These are phyloP conservation scores for Mantis religiosa DNA, from an alignment of 2,888 invertebrate genomes.

Conservation along the genomic window DNA sequence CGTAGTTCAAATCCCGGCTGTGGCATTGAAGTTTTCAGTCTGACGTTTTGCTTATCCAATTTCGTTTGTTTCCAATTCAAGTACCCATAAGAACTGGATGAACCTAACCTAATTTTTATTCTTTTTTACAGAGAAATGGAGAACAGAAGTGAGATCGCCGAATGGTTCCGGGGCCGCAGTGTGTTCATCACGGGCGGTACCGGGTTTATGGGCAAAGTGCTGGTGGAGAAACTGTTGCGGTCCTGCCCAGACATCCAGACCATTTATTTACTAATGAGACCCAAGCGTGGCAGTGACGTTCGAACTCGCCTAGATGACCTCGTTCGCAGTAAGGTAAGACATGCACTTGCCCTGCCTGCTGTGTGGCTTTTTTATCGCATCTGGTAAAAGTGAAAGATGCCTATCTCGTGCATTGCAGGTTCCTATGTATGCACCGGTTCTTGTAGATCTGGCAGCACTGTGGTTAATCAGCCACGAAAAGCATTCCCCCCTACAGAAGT, in stretches of 20 bases:
- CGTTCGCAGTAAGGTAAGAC: not conserved
- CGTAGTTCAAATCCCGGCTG: too few relatives aligned
- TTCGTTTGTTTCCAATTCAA: too few relatives aligned
- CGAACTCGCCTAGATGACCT: constrained; percentile 36
- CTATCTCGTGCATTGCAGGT: not conserved
- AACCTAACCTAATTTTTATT: not conserved
- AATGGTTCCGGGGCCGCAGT: constrained; percentile 63
- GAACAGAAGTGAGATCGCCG: constrained; percentile 46
- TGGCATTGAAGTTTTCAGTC: too few relatives aligned
- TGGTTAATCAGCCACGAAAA: too few relatives aligned
- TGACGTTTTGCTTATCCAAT: too few relatives aligned
- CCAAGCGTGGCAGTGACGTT: constrained; percentile 68
- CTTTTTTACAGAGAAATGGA: not conserved
- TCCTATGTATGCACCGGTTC: too few relatives aligned
- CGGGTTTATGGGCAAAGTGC: constrained; percentile 84
- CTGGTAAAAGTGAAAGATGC: not conserved
- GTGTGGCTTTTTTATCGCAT: not conserved
- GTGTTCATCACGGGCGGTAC: constrained; percentile 79
- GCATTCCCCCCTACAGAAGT: too few relatives aligned
- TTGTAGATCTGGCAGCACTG: too few relatives aligned
- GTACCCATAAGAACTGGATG: too few relatives aligned
- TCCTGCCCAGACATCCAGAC: constrained; percentile 76
- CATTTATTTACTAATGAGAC: constrained; percentile 74
- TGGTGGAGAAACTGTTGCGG: constrained; percentile 78
- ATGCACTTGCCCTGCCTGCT: too few relatives aligned